A percentile compares a stretch with the other conserved stretches of the same genome.
Evolutionary conservation across 2,888 invertebrate genomes (phyloP).

Genomic region (Andrena marginata): DNA sequence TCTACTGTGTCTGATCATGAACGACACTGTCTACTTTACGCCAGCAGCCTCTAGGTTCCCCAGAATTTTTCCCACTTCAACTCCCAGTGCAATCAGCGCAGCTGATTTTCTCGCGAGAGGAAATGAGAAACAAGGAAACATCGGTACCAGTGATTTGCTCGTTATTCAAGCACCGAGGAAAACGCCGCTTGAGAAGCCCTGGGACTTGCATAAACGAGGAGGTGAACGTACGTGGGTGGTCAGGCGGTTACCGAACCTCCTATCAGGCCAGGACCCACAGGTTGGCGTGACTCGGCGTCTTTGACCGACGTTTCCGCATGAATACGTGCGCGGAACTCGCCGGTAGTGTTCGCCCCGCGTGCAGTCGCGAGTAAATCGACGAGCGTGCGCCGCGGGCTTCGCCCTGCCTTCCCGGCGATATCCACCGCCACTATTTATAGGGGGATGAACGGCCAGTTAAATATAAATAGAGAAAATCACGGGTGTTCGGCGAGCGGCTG

Average conservation of each 20-base stretch:
- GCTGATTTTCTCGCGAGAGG: too few species aligned
- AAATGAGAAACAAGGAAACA: too few species aligned
- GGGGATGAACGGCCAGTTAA: constrained; percentile 69
- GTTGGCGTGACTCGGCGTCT: constrained; percentile 77
- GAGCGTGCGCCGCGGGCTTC: constrained; percentile 8
- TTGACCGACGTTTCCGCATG: constrained; percentile 67
- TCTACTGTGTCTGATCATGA: constrained; percentile 20
- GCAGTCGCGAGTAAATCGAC: constrained; percentile 1
- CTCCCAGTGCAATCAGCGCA: too few species aligned
- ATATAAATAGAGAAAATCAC: constrained; percentile 75
- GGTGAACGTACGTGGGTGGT: constrained; percentile 43
- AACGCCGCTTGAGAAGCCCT: constrained; percentile 34
- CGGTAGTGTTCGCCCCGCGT: constrained; percentile 18
- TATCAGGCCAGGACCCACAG: constrained; percentile 75
- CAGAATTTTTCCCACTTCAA: neutral
- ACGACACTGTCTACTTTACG: constrained; percentile 5
- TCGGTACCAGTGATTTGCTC: too few species aligned
- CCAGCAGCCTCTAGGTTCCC: neutral
- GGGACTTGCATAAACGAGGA: neutral
- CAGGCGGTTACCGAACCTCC: constrained; percentile 69
- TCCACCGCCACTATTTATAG: constrained; percentile 72
- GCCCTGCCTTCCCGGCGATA: constrained; percentile 59
- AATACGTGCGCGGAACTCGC: constrained; percentile 51
- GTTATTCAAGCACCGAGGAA: neutral
- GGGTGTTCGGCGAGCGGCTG: constrained; percentile 5